Conservation (phyloP, 2,113 vertebrate genomes). For the Menidia beryllina region DNA sequence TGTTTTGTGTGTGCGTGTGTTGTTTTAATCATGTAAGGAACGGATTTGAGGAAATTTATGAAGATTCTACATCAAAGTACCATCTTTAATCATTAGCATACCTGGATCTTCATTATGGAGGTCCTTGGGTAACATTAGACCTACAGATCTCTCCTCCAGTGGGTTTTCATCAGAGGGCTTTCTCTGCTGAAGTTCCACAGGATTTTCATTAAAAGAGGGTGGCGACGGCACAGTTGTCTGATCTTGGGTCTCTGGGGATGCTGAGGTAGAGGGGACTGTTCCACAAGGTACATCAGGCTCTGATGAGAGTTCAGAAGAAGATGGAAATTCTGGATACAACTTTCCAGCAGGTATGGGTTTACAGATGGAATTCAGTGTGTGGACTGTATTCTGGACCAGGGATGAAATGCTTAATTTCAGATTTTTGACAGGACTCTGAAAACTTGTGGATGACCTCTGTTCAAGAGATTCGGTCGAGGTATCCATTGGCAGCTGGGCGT, state of each 20-base stretch:
- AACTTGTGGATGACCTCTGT: conserved; percentile 33
- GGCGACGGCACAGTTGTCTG: not conserved
- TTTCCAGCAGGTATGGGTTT: conserved; percentile 3
- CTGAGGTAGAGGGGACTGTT: not conserved
- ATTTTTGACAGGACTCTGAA: conserved; percentile 24
- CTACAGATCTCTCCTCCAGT: conserved; percentile 55
- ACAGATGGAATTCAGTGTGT: conserved; percentile 45
- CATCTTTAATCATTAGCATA: conserved; percentile 28
- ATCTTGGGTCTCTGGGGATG: conserved; percentile 16
- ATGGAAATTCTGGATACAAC: conserved; percentile 4
- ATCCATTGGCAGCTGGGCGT: conserved; percentile 1
- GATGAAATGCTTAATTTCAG: conserved; percentile 63
- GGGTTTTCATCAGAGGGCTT: conserved; percentile 45
- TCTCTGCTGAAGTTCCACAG: conserved; percentile 26
- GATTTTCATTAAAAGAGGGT: not conserved
- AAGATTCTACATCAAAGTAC: not conserved
- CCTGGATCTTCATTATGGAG: conserved; percentile 48
- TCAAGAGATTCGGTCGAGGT: conserved; percentile 16
- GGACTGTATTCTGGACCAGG: conserved; percentile 55
- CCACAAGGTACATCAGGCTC: conserved; percentile 15
- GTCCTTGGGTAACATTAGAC: conserved; percentile 64
- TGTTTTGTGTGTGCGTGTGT: accelerated
- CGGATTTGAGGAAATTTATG: not conserved
- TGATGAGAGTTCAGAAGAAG: conserved; percentile 16
- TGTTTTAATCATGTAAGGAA: not conserved